phyloP scores from a whole-genome alignment of 2,797 vertebrate genomes.

The Glossophaga mutica region DNA sequence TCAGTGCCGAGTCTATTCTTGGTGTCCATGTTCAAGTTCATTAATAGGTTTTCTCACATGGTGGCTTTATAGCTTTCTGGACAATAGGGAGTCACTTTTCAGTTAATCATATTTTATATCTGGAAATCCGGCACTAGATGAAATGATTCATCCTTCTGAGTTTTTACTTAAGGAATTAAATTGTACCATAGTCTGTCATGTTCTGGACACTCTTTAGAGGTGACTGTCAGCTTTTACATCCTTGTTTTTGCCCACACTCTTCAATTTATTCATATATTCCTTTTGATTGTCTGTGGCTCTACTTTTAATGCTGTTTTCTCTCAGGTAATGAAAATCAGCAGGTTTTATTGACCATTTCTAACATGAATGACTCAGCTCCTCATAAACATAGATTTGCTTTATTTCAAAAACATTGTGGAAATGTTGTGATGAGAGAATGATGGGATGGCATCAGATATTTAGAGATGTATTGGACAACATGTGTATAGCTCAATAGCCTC shows the following conservation, averaged over 20 bases:
- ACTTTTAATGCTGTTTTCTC: neutral
- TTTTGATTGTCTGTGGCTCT: neutral
- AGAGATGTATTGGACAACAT: neutral
- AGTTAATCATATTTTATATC: slow-evolving; percentile 5
- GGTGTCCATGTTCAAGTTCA: neutral
- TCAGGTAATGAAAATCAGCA: neutral
- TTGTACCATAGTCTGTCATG: neutral
- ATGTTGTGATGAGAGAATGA: neutral
- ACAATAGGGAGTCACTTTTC: neutral
- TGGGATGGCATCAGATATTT: neutral
- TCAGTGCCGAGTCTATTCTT: neutral
- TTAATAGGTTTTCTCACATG: neutral
- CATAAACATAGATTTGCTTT: neutral
- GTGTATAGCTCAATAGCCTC: neutral
- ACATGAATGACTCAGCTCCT: neutral
- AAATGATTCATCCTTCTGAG: slow-evolving; percentile 46
- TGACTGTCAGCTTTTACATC: neutral
- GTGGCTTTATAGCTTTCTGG: neutral
- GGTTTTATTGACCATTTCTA: neutral
- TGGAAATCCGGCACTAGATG: slow-evolving; percentile 29
- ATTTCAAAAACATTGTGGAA: slow-evolving; percentile 17
- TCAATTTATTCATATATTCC: neutral
- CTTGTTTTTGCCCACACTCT: neutral
- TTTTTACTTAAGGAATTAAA: slow-evolving; percentile 51
- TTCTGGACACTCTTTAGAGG: neutral